These are phyloP conservation scores for Sesia apiformis DNA, from an alignment of 2,888 invertebrate species.

Conservation along the genomic window DNA sequence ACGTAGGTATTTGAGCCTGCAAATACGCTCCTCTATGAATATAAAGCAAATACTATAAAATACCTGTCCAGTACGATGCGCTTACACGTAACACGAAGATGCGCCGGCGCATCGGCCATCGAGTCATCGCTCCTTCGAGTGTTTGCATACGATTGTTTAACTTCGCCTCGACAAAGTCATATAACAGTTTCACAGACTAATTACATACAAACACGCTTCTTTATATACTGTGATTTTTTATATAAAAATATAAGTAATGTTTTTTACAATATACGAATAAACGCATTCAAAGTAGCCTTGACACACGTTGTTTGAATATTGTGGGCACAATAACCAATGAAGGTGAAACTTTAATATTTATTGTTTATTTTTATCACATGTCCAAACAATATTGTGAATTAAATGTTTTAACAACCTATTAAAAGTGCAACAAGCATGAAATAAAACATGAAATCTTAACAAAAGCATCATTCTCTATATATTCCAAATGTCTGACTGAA, in stretches of 20 bases:
- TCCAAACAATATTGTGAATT: background rate
- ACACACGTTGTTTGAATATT: slow-evolving; percentile 15
- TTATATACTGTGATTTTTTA: slow-evolving; percentile 14
- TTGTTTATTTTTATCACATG: slow-evolving; percentile 1
- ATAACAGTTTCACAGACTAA: slow-evolving; percentile 58
- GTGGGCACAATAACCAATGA: slow-evolving; percentile 18
- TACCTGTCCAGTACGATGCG: background rate
- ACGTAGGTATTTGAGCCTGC: background rate
- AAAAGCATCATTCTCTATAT: too few relatives aligned
- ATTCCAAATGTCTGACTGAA: too few relatives aligned
- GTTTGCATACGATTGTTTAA: slow-evolving; percentile 65
- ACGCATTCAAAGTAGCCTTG: slow-evolving; percentile 14
- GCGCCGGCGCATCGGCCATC: slow-evolving; percentile 22
- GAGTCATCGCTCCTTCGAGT: slow-evolving; percentile 67
- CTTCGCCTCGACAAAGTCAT: slow-evolving; percentile 46
- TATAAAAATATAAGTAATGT: background rate
- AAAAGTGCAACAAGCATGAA: too few relatives aligned
- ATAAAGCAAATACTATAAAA: slow-evolving; percentile 1
- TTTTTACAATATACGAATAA: background rate
- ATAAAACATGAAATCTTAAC: too few relatives aligned
- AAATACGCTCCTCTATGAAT: slow-evolving; percentile 14
- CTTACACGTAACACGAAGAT: background rate
- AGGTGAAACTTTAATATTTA: slow-evolving; percentile 20
- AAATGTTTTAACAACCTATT: too few relatives aligned
- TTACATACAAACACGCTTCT: slow-evolving; percentile 36